These are phyloP conservation scores for Haliclona indistincta DNA, from an alignment of 37 sponge, comb jelly and placozoan species.

Conservation along the genomic window DNA sequence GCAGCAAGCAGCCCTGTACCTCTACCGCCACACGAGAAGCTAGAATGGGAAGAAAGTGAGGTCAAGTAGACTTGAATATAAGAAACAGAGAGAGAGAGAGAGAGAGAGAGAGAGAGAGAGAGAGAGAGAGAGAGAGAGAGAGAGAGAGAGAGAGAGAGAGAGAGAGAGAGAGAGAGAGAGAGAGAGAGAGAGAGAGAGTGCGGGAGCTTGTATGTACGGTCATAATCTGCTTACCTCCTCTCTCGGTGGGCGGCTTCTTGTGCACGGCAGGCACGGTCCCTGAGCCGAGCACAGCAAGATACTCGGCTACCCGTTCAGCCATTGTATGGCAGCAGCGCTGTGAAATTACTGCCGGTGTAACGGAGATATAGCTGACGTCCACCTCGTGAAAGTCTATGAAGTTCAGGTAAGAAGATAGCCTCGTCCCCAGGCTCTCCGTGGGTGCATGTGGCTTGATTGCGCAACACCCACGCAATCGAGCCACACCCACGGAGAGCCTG, in stretches of 20 bases:
- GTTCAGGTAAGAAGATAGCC: no score
- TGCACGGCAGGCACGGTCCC: not conserved
- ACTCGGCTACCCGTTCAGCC: slow-evolving; percentile 51
- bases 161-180: slow-evolving; percentile 12
- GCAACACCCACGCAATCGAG: no score
- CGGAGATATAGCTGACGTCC: no score
- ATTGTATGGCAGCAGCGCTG: no score
- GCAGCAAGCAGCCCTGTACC: slow-evolving; percentile 28
- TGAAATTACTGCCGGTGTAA: no score
- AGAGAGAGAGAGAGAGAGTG: not conserved
- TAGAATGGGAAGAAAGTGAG: not conserved
- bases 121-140: slow-evolving; percentile 16
- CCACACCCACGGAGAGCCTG: no score
- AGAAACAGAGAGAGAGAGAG: not conserved
- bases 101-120: slow-evolving; percentile 9
- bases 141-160: slow-evolving; percentile 11
- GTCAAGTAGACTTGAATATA: not conserved
- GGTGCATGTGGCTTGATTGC: not conserved
- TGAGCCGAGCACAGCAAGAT: slow-evolving; percentile 53
- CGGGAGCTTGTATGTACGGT: no score
- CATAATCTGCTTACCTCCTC: no score
- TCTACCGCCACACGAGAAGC: not conserved
- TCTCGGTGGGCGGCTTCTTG: not conserved
- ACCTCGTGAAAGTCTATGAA: no score
- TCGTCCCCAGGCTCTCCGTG: no score